These are phyloP conservation scores for Sebastes aleutianus DNA, from an alignment of 2,797 vertebrate genomes.

Conservation along the genomic window DNA sequence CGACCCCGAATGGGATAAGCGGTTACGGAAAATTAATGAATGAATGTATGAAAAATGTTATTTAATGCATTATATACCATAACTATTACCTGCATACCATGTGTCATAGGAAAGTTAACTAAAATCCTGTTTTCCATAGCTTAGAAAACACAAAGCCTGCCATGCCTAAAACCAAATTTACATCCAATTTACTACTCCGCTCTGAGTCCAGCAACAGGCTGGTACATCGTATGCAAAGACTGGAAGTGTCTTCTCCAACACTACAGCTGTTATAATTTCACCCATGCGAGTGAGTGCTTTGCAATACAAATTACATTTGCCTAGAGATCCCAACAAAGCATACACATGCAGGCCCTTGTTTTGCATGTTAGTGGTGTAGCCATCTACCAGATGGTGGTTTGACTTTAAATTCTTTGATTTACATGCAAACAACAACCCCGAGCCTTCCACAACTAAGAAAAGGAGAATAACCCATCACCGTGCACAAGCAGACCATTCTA, in stretches of 20 bases:
- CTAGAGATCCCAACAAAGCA: slow-evolving; percentile 38
- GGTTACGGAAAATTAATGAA: no score
- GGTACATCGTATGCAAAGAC: slow-evolving; percentile 50
- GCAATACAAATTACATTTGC: slow-evolving; percentile 66
- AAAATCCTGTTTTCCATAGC: background rate
- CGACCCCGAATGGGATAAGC: no score
- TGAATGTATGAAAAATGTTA: no score
- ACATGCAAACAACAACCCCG: slow-evolving; percentile 47
- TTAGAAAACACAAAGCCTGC: background rate
- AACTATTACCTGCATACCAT: background rate
- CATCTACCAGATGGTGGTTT: slow-evolving; percentile 43
- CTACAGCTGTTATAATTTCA: slow-evolving; percentile 46
- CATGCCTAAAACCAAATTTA: slow-evolving; percentile 12
- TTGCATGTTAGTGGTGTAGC: slow-evolving; percentile 64
- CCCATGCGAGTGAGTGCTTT: slow-evolving; percentile 50
- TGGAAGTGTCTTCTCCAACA: slow-evolving; percentile 17
- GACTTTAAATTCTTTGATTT: slow-evolving; percentile 40
- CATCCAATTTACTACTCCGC: background rate
- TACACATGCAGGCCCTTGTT: slow-evolving; percentile 33
- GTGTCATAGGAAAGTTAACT: background rate
- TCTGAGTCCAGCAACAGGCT: background rate
- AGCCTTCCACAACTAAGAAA: slow-evolving; percentile 3
- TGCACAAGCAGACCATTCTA: slow-evolving; percentile 20
- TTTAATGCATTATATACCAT: no score
- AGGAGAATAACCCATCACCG: slow-evolving; percentile 3